These are phyloP conservation scores for Brachyrhaphis roseni DNA, from an alignment of 2,797 vertebrate genomes.

Conservation along the genomic window DNA sequence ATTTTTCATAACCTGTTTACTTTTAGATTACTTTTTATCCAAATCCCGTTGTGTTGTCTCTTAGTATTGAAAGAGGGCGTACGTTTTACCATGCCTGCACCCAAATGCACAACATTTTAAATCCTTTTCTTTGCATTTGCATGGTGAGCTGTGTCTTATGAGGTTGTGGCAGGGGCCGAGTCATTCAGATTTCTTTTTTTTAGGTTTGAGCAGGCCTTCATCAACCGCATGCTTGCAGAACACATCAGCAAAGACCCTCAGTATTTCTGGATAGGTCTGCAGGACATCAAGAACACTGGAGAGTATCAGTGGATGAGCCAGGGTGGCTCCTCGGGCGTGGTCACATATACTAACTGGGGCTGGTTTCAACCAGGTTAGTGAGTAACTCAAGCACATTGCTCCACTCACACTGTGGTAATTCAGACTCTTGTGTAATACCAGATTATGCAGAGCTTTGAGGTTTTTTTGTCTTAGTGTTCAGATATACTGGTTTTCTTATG, in stretches of 20 bases:
- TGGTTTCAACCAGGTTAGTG: slow-evolving; percentile 79
- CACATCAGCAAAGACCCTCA: slow-evolving; percentile 73
- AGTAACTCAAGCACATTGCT: neutral
- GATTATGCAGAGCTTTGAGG: neutral
- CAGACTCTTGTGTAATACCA: neutral
- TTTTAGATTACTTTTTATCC: too few species aligned
- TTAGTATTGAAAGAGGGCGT: neutral
- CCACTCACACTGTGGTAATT: neutral
- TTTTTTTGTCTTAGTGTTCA: neutral
- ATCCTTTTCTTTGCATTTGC: neutral
- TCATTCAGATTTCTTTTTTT: slow-evolving; percentile 10
- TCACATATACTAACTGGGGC: slow-evolving; percentile 91
- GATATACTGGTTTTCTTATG: neutral
- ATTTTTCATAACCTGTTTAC: neutral
- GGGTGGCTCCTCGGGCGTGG: slow-evolving; percentile 55
- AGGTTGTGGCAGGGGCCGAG: neutral
- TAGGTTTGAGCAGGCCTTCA: slow-evolving; percentile 96
- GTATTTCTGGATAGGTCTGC: slow-evolving; percentile 92
- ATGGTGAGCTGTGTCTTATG: neutral
- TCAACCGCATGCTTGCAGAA: slow-evolving; percentile 88
- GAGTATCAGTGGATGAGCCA: slow-evolving; percentile 88
- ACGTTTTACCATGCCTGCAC: neutral
- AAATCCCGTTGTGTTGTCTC: neutral
- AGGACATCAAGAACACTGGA: slow-evolving; percentile 82
- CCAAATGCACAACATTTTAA: neutral